Conservation (phyloP, 2,888 invertebrate genomes). For the Drosophila neutralis region DNA sequence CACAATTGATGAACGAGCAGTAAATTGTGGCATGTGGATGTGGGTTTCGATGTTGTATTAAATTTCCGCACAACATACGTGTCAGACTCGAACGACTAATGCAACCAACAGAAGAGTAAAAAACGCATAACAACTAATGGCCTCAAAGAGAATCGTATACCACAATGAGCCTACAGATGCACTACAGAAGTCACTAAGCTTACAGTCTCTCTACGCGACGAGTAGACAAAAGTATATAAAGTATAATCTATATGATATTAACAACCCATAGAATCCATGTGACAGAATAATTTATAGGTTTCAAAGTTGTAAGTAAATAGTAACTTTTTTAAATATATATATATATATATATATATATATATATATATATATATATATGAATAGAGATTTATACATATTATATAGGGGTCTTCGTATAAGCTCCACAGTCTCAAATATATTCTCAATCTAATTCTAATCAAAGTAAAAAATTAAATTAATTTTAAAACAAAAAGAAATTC, state of each 20-base stretch:
- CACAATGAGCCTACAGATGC: background rate
- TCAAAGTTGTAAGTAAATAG: background rate
- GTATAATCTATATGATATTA: background rate
- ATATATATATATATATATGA: background rate
- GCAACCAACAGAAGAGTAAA: constrained; percentile 8
- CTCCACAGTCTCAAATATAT: background rate
- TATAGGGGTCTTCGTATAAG: background rate
- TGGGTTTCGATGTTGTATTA: constrained; percentile 49
- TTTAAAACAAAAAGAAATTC: background rate
- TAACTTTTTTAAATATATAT: background rate
- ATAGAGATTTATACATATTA: background rate
- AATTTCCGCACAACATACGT: constrained; percentile 34
- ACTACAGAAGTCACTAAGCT: background rate
- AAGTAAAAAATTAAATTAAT: background rate
- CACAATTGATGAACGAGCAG: constrained; percentile 76
- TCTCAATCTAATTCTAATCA: background rate
- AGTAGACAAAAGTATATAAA: background rate
- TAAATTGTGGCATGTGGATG: constrained; percentile 68
- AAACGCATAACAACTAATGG: background rate
- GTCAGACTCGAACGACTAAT: constrained; percentile 12
- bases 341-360: too few species aligned
- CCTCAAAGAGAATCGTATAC: constrained; percentile 25
- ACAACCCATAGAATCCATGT: too few species aligned
- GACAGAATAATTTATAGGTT: background rate
- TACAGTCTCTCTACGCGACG: background rate